Evolutionary conservation across 1,140 invertebrate genomes (phyloP).

Genomic region (Tetragnatha versicolor): DNA sequence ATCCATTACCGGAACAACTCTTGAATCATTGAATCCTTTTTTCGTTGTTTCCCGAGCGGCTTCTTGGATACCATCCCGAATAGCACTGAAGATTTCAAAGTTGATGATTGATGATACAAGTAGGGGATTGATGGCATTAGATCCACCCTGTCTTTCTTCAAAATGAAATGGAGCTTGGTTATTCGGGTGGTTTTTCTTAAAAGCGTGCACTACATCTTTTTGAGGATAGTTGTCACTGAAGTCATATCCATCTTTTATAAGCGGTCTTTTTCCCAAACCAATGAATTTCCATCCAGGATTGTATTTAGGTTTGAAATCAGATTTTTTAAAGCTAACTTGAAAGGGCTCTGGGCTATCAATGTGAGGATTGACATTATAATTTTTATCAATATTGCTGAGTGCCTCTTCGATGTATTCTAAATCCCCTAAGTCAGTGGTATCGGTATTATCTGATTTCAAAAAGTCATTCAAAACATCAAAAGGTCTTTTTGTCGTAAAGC

Average conservation of each 20-base stretch:
- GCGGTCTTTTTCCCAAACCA: constrained; percentile 45
- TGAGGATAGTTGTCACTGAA: not conserved
- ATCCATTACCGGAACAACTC: not conserved
- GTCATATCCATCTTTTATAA: not conserved
- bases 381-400: too few relatives aligned
- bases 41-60: constrained; percentile 11
- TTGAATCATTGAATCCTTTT: constrained; percentile 6
- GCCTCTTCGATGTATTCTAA: too few relatives aligned
- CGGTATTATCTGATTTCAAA: not conserved
- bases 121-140: constrained; percentile 14
- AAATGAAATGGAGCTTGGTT: too few relatives aligned
- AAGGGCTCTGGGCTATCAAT: too few relatives aligned
- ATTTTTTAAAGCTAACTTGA: constrained; percentile 13
- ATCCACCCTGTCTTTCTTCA: too few relatives aligned
- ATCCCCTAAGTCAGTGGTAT: too few relatives aligned
- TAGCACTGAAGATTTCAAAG: constrained; percentile 40
- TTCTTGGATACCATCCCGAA: constrained; percentile 18
- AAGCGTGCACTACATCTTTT: not conserved
- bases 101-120: constrained; percentile 32
- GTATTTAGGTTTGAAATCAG: constrained; percentile 38
- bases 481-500: not conserved
- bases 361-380: too few relatives aligned
- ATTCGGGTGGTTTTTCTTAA: not conserved
- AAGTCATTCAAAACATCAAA: too few relatives aligned
- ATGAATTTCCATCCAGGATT: constrained; percentile 53